Evolutionary conservation across 1,140 invertebrate genomes (phyloP).

Genomic region (Drusus annulatus): DNA sequence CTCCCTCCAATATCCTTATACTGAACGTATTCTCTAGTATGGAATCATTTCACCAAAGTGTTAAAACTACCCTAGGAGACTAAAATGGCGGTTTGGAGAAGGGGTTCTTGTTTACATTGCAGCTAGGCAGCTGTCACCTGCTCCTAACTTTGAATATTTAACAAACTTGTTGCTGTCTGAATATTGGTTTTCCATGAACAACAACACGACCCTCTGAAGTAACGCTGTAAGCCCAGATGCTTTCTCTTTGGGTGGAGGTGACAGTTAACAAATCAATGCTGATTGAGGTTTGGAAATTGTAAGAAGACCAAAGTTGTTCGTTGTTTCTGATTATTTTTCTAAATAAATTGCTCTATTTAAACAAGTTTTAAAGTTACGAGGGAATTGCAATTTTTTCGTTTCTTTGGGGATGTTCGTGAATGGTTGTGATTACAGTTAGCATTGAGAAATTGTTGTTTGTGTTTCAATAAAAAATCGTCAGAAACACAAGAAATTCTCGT

Average conservation of each 20-base stretch:
- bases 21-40: too few relatives aligned
- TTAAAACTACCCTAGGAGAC: neutral
- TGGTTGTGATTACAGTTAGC: too few relatives aligned
- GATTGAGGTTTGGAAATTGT: neutral
- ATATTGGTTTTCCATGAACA: constrained; percentile 5
- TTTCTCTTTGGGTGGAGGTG: neutral
- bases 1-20: too few relatives aligned
- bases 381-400: too few relatives aligned
- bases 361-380: neutral
- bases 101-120: constrained; percentile 1
- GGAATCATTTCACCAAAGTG: too few relatives aligned
- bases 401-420: too few relatives aligned
- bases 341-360: neutral
- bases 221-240: too few relatives aligned
- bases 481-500: too few relatives aligned
- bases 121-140: neutral
- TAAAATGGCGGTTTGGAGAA: neutral
- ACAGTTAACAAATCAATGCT: constrained; percentile 2
- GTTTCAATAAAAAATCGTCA: too few relatives aligned
- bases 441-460: too few relatives aligned
- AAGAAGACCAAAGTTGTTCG: neutral
- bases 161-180: constrained; percentile 14
- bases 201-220: neutral
- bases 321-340: neutral
- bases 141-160: constrained; percentile 9